Evolutionary conservation across 2,888 invertebrate genomes (phyloP), one percentile per base, ranked within the genome.

Genomic region (Alloscopus bannaensis): DNA sequence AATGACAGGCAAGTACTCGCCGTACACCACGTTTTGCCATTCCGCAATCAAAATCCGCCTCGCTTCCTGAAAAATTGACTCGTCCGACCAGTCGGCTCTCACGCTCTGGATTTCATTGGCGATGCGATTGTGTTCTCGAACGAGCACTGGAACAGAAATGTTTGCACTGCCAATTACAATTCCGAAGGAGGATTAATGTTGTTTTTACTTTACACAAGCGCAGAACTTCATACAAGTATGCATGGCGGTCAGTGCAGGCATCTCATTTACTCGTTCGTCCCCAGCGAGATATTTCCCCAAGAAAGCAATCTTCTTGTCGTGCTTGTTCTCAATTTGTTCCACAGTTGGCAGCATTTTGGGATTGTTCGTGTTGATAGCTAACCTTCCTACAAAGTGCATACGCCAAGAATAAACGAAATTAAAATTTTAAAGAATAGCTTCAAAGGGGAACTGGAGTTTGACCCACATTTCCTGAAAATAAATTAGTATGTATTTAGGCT

Each of bases 181-280:
- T n/a, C n/a, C n/a, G n/a, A n/a, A n/a, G n/a, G n/a, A n/a, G n/a
- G n/a, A n/a, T n/a, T n/a, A n/a, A n/a, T n/a, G n/a, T n/a, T n/a
- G n/a, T n/a, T n/a, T n/a, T n/a, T n/a, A n/a, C n/a, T n/a, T n/a
- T n/a, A 22, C 8, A 22, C 11, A n/a, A n/a, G n/a, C n/a, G n/a
- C 40, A 18, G 3, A 36, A 22, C 6, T 18, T 22, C 70, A 26
- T 81, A 84, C 84, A 70, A 24, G 81, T 85, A 65, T 86, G 86
- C 75, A 86, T 70, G 1, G 73, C 77, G 18, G 86, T 84, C 20
- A 86, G 60, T 1, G 84, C 86, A 0, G 86, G 86, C 86, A 86
- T 86, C 77, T 86, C 86, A 77, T 86, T 86, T 0, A 86, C 86
- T 22, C 85, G 36, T 18, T 84, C 84, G 70, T 86, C 86, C 11